phyloP scores from a whole-genome alignment of 2,888 invertebrate species.

The Lithodes maja region DNA sequence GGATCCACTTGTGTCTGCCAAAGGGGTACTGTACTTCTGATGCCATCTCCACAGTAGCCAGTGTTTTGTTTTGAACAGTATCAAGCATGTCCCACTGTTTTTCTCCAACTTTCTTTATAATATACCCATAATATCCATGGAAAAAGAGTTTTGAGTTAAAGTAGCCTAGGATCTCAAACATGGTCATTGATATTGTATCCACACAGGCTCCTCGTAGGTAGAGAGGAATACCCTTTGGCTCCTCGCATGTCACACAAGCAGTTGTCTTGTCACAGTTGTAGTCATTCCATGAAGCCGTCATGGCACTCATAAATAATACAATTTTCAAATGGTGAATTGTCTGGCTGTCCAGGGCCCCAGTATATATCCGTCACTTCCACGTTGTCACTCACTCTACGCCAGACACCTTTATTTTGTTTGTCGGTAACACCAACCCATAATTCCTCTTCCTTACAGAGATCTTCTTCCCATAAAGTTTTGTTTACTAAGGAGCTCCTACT shows the following conservation, averaged over 20 bases:
- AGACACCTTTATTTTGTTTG: conserved; percentile 35
- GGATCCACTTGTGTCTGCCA: conserved; percentile 31
- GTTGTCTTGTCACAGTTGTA: conserved; percentile 3
- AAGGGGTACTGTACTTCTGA: conserved; percentile 29
- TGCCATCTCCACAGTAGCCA: conserved; percentile 17
- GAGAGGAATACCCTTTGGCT: not conserved
- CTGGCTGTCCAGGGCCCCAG: conserved; percentile 44
- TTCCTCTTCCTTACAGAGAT: not conserved
- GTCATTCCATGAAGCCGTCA: conserved; percentile 24
- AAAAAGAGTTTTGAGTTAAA: conserved; percentile 29
- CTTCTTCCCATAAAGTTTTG: not conserved
- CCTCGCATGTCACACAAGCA: conserved; percentile 29
- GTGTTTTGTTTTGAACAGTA: conserved; percentile 17
- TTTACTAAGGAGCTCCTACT: not conserved
- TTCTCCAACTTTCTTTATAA: conserved; percentile 1
- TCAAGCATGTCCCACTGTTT: conserved; percentile 38
- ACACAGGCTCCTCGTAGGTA: conserved; percentile 39
- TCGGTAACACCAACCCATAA: conserved; percentile 53
- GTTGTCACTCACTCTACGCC: conserved; percentile 29
- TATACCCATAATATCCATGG: conserved; percentile 46
- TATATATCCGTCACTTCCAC: conserved; percentile 25
- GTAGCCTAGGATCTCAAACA: conserved; percentile 47
- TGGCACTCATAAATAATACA: conserved; percentile 12
- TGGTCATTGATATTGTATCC: conserved; percentile 25
- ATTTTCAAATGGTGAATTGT: conserved; percentile 30